Evolutionary conservation across 2,797 vertebrate species (phyloP).

Genomic region (Tadarida brasiliensis): DNA sequence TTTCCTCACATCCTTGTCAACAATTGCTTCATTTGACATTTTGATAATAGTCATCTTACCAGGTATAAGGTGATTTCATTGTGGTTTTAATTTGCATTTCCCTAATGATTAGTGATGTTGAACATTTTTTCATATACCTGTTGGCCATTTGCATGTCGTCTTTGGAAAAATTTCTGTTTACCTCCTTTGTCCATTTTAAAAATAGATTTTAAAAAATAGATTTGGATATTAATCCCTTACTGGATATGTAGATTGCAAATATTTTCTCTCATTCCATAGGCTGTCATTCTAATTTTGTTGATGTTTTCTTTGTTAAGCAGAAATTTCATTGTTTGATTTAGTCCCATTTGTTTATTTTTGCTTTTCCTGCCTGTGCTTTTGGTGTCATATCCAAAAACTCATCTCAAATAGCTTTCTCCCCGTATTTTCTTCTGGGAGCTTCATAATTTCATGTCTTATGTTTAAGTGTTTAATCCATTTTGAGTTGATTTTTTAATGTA

Average conservation of each 20-base stretch:
- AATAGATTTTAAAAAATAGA: no score
- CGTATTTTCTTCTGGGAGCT: not conserved
- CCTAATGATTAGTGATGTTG: not conserved
- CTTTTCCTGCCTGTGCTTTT: not conserved
- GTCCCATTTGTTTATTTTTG: not conserved
- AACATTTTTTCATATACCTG: not conserved
- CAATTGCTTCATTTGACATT: not conserved
- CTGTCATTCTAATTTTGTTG: not conserved
- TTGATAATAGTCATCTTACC: not conserved
- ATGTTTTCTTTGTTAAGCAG: not conserved
- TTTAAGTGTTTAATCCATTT: not conserved
- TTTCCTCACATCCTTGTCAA: not conserved
- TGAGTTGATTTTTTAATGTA: not conserved
- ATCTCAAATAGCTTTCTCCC: not conserved
- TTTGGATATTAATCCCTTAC: not conserved
- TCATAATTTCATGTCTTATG: not conserved
- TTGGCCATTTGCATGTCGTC: not conserved
- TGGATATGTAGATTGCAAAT: not conserved
- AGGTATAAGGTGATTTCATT: not conserved
- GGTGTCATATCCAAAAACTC: not conserved
- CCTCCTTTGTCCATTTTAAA: not conserved
- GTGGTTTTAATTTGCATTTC: conserved; percentile 9
- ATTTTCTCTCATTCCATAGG: not conserved
- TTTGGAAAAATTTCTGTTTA: not conserved
- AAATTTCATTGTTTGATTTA: not conserved